phyloP scores from a whole-genome alignment of 1,140 invertebrate genomes.

The Trichogramma pretiosum region DNA sequence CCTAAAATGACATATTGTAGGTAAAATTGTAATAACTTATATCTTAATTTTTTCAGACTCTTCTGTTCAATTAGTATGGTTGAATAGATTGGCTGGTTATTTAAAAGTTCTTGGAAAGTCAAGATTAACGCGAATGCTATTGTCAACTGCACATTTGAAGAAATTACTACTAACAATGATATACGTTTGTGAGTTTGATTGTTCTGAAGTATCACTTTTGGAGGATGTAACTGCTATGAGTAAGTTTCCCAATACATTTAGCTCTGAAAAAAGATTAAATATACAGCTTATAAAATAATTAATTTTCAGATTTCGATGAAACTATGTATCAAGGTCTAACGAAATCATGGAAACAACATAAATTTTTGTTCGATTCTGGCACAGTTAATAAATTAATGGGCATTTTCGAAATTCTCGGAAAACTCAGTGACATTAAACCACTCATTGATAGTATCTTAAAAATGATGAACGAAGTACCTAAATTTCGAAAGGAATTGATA shows the following conservation, averaged over 20 bases:
- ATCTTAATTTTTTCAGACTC: slow-evolving; percentile 20
- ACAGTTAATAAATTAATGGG: slow-evolving; percentile 41
- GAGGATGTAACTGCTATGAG: slow-evolving; percentile 47
- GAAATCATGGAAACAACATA: slow-evolving; percentile 49
- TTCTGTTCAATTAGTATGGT: slow-evolving; percentile 44
- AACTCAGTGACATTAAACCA: slow-evolving; percentile 44
- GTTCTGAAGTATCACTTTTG: slow-evolving; percentile 44
- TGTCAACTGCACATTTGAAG: slow-evolving; percentile 43
- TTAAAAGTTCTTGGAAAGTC: slow-evolving; percentile 47
- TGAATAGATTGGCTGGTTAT: slow-evolving; percentile 55
- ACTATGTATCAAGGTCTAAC: slow-evolving; percentile 15
- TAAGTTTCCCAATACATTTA: slow-evolving; percentile 30
- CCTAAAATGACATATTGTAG: no score
- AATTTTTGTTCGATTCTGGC: slow-evolving; percentile 40
- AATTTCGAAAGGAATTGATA: slow-evolving; percentile 46
- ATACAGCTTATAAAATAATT: slow-evolving; percentile 8
- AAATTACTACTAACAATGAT: slow-evolving; percentile 47
- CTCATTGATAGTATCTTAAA: slow-evolving; percentile 52
- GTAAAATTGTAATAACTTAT: slow-evolving; percentile 4
- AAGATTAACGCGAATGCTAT: slow-evolving; percentile 46
- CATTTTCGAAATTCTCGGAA: slow-evolving; percentile 46
- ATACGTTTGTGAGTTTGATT: slow-evolving; percentile 48
- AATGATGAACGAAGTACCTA: slow-evolving; percentile 38
- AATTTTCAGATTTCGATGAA: slow-evolving; percentile 34
- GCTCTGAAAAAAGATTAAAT: slow-evolving; percentile 18